A percentile compares a stretch with the other conserved stretches of the same genome.
Conservation (phyloP, 2,797 vertebrate genomes). For the Gymnopithys bicolor region DNA sequence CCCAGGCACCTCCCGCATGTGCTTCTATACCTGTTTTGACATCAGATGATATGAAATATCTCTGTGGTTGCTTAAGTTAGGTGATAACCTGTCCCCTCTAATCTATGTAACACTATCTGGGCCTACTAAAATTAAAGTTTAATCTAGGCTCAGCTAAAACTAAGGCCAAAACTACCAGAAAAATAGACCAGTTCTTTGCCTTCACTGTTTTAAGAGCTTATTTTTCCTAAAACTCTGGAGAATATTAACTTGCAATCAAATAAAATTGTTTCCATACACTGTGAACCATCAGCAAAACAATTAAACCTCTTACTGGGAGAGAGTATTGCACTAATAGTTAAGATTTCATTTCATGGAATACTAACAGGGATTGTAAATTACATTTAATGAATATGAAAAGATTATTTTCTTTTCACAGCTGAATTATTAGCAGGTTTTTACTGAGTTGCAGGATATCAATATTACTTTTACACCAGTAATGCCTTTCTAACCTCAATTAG, state of each 20-base stretch:
- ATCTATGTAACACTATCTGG: too few relatives aligned
- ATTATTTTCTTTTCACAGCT: slow-evolving; percentile 11
- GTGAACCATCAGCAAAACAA: neutral
- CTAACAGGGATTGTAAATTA: neutral
- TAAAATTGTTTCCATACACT: neutral
- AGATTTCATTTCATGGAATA: slow-evolving; percentile 1
- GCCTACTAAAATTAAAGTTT: too few relatives aligned
- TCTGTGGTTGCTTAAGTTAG: too few relatives aligned
- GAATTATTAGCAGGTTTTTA: slow-evolving; percentile 25
- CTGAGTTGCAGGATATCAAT: neutral
- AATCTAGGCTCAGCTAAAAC: too few relatives aligned
- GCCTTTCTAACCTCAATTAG: slow-evolving; percentile 59
- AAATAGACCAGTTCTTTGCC: neutral
- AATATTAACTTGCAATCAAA: neutral
- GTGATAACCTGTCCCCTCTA: too few relatives aligned
- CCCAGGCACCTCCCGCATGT: too few relatives aligned
- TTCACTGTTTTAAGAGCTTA: neutral
- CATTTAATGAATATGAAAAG: slow-evolving; percentile 6
- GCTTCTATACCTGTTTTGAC: too few relatives aligned
- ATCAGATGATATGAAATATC: too few relatives aligned
- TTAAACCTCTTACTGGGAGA: neutral
- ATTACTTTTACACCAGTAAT: slow-evolving; percentile 17
- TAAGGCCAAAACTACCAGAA: too few relatives aligned
- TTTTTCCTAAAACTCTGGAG: neutral
- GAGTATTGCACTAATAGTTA: neutral